Conservation (phyloP, 2,113 vertebrate genomes). For the Thermophis baileyi region DNA sequence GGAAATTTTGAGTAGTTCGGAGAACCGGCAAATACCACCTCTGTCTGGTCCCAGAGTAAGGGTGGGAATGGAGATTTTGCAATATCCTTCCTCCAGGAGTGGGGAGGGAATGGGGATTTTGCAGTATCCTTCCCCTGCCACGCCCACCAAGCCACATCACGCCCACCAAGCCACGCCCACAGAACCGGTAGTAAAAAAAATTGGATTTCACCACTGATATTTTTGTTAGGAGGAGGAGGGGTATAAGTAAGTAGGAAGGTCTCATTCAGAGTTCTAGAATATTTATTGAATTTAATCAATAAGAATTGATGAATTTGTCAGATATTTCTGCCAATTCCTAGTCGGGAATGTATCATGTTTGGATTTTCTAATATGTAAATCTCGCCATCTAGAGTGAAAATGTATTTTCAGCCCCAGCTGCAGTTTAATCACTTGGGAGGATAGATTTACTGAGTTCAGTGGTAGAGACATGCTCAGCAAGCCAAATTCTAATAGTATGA, state of each 20-base stretch:
- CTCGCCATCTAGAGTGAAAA: not conserved
- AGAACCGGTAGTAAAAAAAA: no score
- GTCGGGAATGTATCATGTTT: not conserved
- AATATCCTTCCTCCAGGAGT: no score
- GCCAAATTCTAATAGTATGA: not conserved
- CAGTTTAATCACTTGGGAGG: not conserved
- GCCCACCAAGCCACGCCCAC: no score
- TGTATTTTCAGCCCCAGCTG: not conserved
- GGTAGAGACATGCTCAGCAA: not conserved
- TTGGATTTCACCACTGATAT: no score
- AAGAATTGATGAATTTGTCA: no score
- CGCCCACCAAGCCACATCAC: no score
- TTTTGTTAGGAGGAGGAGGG: rapidly evolving
- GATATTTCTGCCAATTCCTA: not conserved
- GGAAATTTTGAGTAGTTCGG: no score
- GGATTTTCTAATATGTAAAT: not conserved
- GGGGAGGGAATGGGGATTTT: no score
- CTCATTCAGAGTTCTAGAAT: not conserved
- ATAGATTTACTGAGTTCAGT: not conserved
- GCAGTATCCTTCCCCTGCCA: no score
- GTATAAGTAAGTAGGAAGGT: not conserved
- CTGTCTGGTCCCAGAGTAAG: no score
- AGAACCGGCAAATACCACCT: no score
- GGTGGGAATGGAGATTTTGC: no score
- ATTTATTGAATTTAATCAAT: not conserved